A percentile compares a stretch with the other conserved stretches of the same genome.
Conservation (phyloP, 2,888 invertebrate genomes). For the Creontiades dilutus region DNA sequence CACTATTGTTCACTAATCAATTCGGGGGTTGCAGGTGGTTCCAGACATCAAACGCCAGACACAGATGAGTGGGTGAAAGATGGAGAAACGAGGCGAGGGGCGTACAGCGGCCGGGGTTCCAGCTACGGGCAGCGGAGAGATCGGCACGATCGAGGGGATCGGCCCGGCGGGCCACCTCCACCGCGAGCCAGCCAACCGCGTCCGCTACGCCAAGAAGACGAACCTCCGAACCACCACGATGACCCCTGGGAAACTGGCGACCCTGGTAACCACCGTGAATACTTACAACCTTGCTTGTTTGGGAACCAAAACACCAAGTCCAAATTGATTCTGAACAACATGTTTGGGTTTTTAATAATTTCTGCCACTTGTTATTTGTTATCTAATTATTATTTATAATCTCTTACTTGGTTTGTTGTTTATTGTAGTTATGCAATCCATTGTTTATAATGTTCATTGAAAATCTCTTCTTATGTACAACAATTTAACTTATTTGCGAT, state of each 20-base stretch:
- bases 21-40: constrained; percentile 78
- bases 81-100: constrained; percentile 77
- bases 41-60: constrained; percentile 85
- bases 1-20: too few species aligned
- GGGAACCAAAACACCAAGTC: too few species aligned
- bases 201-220: constrained; percentile 54
- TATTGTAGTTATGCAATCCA: too few species aligned
- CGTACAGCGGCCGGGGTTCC: constrained; percentile 77
- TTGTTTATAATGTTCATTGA: too few species aligned
- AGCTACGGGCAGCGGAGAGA: constrained; percentile 76
- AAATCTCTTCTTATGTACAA: too few species aligned
- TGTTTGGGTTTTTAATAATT: too few species aligned
- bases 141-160: constrained; percentile 79
- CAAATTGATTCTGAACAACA: too few species aligned
- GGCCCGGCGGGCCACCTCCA: constrained; percentile 77
- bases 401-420: too few species aligned
- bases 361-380: too few species aligned
- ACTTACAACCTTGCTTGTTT: background rate
- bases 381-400: too few species aligned
- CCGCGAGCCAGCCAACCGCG: constrained; percentile 64
- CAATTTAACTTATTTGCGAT: too few species aligned
- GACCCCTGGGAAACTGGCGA: constrained; percentile 51
- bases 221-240: constrained; percentile 43
- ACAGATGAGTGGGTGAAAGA: constrained; percentile 81
- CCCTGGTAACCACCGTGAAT: constrained; percentile 57